phyloP scores from a whole-genome alignment of 2,113 vertebrate species.

The Hemiscyllium ocellatum region DNA sequence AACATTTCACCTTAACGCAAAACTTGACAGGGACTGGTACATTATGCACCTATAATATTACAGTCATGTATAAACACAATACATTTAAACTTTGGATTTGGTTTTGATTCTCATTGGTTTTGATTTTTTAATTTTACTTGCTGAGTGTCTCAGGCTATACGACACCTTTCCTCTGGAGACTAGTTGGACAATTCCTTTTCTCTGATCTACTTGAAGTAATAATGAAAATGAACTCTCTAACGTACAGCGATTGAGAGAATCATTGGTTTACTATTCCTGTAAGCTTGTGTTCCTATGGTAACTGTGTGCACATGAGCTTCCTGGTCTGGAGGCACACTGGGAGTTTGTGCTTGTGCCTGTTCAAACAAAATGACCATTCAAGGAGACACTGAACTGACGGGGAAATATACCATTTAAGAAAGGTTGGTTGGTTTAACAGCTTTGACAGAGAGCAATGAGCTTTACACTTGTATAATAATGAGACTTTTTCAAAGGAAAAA shows the following conservation, averaged over 20 bases:
- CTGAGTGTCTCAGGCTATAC: no score
- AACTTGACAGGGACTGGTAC: neutral
- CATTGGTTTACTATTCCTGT: slow-evolving; percentile 21
- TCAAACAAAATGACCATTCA: neutral
- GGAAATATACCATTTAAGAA: neutral
- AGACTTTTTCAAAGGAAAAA: neutral
- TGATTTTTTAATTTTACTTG: neutral
- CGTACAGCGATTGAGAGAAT: neutral
- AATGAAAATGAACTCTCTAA: neutral
- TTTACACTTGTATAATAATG: neutral
- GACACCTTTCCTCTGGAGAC: no score
- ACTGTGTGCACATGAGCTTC: slow-evolving; percentile 21
- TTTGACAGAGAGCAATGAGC: neutral
- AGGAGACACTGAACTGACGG: neutral
- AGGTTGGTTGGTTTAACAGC: neutral
- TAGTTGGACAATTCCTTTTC: neutral
- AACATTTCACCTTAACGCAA: neutral
- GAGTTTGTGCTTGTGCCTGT: neutral
- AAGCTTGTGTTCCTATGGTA: slow-evolving; percentile 30
- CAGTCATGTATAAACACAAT: neutral
- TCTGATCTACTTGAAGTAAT: neutral
- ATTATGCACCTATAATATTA: neutral
- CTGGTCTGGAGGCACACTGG: neutral
- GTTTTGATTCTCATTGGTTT: no score
- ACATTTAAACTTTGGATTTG: neutral